phyloP scores from a whole-genome alignment of 2,797 vertebrate genomes.

The Hapalemur alaotrensis region DNA sequence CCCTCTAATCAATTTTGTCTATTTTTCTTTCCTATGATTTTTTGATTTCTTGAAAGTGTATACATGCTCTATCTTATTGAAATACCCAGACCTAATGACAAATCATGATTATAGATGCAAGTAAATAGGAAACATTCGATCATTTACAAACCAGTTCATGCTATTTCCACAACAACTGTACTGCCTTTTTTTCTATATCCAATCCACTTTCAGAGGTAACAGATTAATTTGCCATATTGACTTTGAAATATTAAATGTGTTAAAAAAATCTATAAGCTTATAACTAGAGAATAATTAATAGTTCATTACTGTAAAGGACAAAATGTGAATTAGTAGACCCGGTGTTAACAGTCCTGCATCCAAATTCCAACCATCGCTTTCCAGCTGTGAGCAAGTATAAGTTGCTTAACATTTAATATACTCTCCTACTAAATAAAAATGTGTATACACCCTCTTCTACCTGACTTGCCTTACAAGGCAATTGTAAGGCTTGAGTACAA shows the following conservation, averaged over 20 bases:
- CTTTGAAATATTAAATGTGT: not conserved
- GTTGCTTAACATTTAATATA: not conserved
- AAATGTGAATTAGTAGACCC: not conserved
- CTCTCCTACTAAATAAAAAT: not conserved
- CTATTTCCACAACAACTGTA: not conserved
- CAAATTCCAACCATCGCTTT: not conserved
- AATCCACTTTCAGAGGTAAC: not conserved
- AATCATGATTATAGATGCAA: not conserved
- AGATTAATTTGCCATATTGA: not conserved
- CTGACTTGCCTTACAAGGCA: not conserved
- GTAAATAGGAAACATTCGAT: not conserved
- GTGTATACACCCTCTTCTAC: not conserved
- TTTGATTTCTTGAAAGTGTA: not conserved
- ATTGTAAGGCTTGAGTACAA: not conserved
- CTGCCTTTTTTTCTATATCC: not conserved
- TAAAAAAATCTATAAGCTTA: not conserved
- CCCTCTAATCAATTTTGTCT: not conserved
- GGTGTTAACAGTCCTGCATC: not conserved
- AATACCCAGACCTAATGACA: not conserved
- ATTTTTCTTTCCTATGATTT: not conserved
- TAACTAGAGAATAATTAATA: not conserved
- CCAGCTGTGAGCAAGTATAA: not conserved
- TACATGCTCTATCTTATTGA: not conserved
- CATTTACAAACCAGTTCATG: not conserved
- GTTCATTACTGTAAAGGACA: not conserved